These are phyloP conservation scores for Hestina assimilis DNA, from an alignment of 1,140 invertebrate genomes.

Conservation along the genomic window DNA sequence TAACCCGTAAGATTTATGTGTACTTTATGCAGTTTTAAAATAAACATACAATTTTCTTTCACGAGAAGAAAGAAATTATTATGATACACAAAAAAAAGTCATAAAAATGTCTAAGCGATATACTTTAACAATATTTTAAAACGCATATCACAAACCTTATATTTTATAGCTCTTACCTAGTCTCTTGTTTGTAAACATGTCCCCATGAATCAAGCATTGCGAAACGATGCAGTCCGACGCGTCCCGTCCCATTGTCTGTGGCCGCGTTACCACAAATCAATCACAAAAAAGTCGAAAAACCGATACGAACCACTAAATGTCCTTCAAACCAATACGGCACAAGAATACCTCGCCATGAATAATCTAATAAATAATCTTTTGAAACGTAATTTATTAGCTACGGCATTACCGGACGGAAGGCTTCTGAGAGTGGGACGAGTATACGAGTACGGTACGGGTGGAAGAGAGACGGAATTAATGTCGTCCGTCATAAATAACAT, in stretches of 20 bases:
- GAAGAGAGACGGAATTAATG: constrained; percentile 46
- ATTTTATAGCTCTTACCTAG: constrained; percentile 4
- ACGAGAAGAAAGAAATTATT: not conserved
- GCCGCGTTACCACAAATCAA: constrained; percentile 59
- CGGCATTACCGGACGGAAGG: constrained; percentile 69
- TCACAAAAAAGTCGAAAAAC: constrained; percentile 53
- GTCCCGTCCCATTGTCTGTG: constrained; percentile 44
- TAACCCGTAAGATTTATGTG: not conserved
- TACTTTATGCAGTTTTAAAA: not conserved
- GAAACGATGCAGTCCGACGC: constrained; percentile 27
- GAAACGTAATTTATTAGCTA: constrained; percentile 70
- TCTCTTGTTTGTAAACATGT: constrained; percentile 36
- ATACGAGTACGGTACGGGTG: constrained; percentile 16
- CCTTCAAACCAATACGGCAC: constrained; percentile 72
- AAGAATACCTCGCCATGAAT: constrained; percentile 65
- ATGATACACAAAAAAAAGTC: not conserved
- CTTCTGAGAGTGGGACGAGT: constrained; percentile 36
- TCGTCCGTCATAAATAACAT: constrained; percentile 75
- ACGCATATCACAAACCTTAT: not conserved
- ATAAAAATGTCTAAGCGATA: not conserved
- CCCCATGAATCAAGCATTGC: constrained; percentile 43
- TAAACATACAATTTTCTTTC: too few relatives aligned
- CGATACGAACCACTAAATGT: constrained; percentile 49
- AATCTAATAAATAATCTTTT: constrained; percentile 78
- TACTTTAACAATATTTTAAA: not conserved